phyloP scores from a whole-genome alignment of 2,888 invertebrate genomes.

The Horisme vitalbata region DNA sequence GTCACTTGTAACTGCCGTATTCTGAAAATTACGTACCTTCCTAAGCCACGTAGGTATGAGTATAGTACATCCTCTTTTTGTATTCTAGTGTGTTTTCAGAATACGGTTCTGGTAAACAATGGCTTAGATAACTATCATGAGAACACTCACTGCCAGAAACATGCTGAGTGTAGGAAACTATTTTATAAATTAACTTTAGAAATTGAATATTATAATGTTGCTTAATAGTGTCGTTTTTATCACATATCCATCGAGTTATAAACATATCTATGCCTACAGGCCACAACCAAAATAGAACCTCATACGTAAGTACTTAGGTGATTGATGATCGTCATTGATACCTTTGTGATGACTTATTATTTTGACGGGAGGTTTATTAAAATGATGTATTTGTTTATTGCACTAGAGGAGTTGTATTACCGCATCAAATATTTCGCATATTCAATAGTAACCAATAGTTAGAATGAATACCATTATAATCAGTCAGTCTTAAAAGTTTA shows the following conservation, averaged over 20 bases:
- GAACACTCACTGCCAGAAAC: slow-evolving; percentile 10
- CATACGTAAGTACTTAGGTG: too few species aligned
- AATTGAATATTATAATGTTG: slow-evolving; percentile 1
- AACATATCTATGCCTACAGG: slow-evolving; percentile 20
- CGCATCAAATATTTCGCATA: slow-evolving; percentile 3
- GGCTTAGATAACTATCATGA: neutral
- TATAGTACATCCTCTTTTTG: too few species aligned
- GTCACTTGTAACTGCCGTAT: neutral
- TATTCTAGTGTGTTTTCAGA: neutral
- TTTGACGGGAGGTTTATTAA: slow-evolving; percentile 3
- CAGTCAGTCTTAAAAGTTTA: slow-evolving; percentile 53
- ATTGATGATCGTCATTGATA: too few species aligned
- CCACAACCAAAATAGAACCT: slow-evolving; percentile 1
- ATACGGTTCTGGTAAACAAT: neutral
- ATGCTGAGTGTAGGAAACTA: neutral
- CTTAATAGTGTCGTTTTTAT: slow-evolving; percentile 3
- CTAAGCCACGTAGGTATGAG: too few species aligned
- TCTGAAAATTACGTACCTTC: slow-evolving; percentile 3
- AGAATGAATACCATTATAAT: slow-evolving; percentile 38
- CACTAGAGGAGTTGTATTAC: neutral
- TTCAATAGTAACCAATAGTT: slow-evolving; percentile 15
- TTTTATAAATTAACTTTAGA: neutral
- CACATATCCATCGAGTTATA: slow-evolving; percentile 12
- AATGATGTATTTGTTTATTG: neutral
- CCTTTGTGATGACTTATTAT: slow-evolving; percentile 12